phyloP scores from a whole-genome alignment of 2,797 vertebrate species.

The Oreochromis grahami region DNA sequence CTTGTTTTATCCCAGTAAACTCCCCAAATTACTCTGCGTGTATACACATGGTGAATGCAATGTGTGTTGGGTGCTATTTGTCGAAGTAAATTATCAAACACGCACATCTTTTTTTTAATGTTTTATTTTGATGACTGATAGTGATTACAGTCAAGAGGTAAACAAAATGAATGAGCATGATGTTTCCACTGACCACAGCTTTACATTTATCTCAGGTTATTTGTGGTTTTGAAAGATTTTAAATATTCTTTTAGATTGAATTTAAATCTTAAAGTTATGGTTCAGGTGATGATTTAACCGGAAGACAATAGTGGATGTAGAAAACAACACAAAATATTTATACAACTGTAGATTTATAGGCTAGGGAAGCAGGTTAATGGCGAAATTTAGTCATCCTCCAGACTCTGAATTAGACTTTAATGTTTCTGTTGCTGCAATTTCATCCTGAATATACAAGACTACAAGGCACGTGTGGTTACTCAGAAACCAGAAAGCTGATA shows the following conservation, averaged over 20 bases:
- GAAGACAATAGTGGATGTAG: conserved; percentile 30
- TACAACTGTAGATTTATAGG: conserved; percentile 19
- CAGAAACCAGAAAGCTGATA: conserved; percentile 17
- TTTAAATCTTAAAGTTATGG: conserved; percentile 31
- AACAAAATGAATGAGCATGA: conserved; percentile 70
- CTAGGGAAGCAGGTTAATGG: conserved; percentile 42
- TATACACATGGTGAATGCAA: not conserved
- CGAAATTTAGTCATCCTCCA: conserved; percentile 12
- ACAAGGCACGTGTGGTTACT: conserved; percentile 7
- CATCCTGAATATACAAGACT: conserved; percentile 32
- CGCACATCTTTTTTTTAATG: conserved; percentile 46
- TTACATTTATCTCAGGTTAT: conserved; percentile 46
- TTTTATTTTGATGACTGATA: conserved; percentile 77
- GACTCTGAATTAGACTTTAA: conserved; percentile 14
- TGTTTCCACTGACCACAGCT: conserved; percentile 65
- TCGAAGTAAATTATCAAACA: not conserved
- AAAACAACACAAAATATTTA: conserved; percentile 31
- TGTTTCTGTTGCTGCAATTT: conserved; percentile 32
- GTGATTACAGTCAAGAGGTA: conserved; percentile 75
- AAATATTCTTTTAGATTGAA: conserved; percentile 37
- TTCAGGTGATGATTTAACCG: conserved; percentile 37
- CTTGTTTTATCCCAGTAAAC: not conserved
- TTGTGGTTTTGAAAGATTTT: conserved; percentile 51
- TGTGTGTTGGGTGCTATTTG: not conserved
- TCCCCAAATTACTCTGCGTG: not conserved